Percentiles rank a stretch among this genome's conserved stretches.
These are phyloP conservation scores for Aricia artaxerxes DNA, from an alignment of 2,888 invertebrate species.

Conservation along the genomic window DNA sequence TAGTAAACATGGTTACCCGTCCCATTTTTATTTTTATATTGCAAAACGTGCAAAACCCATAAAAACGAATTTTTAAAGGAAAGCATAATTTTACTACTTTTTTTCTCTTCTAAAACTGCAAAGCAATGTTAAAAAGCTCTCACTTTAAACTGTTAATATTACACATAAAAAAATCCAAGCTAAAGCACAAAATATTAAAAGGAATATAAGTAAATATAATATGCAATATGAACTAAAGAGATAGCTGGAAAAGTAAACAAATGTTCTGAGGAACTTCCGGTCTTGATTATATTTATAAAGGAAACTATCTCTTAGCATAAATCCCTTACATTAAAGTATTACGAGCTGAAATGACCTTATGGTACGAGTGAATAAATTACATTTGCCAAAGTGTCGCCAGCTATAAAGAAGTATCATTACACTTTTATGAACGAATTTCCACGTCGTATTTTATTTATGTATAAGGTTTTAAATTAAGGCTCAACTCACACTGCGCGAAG, in stretches of 20 bases:
- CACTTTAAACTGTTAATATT: background rate
- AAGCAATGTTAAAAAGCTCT: background rate
- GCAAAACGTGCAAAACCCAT: too few species aligned
- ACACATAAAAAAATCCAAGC: background rate
- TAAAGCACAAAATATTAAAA: background rate
- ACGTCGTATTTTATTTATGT: background rate
- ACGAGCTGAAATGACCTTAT: background rate
- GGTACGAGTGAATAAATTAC: slow-evolving; percentile 4
- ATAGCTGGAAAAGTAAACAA: background rate
- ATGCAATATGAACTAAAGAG: background rate
- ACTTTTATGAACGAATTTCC: background rate
- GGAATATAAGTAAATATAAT: background rate
- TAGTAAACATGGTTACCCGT: too few species aligned
- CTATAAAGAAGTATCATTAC: background rate
- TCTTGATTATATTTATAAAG: slow-evolving; percentile 1
- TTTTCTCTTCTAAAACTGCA: background rate
- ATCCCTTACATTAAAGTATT: background rate
- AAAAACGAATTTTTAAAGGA: too few species aligned
- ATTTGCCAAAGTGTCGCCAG: background rate
- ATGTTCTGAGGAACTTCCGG: background rate
- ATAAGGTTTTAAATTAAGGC: background rate
- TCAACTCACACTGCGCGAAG: too few species aligned
- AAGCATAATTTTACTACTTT: too few species aligned
- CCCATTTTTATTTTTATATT: too few species aligned
- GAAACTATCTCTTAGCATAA: slow-evolving; percentile 1